phyloP scores from a whole-genome alignment of 1,140 invertebrate species.

The Lamellibrachia luymesi region DNA sequence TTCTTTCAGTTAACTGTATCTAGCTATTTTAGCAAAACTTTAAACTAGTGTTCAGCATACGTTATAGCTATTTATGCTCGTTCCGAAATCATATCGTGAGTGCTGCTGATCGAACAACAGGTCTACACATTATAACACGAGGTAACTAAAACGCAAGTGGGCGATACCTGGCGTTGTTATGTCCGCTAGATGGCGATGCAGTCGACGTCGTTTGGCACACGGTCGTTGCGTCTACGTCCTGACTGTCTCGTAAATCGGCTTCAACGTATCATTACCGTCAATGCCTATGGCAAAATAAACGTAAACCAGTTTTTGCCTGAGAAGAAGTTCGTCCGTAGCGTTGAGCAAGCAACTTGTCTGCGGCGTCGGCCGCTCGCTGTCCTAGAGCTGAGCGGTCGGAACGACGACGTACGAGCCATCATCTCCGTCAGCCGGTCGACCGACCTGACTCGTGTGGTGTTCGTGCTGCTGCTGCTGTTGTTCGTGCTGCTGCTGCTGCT shows the following conservation, averaged over 20 bases:
- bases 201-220: neutral
- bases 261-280: neutral
- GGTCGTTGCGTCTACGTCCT: neutral
- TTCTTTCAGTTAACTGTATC: neutral
- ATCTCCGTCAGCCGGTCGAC: neutral
- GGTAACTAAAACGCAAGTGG: neutral
- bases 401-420: neutral
- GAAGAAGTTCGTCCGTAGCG: neutral
- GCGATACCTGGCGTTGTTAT: neutral
- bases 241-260: neutral
- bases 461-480: neutral
- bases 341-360: conserved; percentile 4
- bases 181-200: neutral
- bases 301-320: neutral
- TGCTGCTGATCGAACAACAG: neutral
- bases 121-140: neutral
- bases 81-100: neutral
- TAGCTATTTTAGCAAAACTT: neutral
- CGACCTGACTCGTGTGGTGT: neutral
- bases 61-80: neutral
- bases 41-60: neutral
- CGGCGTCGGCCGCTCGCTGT: neutral
- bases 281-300: neutral
- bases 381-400: neutral
- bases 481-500: neutral